These are phyloP conservation scores for Enteromius fasciolatus DNA, from an alignment of 2,797 vertebrate species.

Conservation along the genomic window DNA sequence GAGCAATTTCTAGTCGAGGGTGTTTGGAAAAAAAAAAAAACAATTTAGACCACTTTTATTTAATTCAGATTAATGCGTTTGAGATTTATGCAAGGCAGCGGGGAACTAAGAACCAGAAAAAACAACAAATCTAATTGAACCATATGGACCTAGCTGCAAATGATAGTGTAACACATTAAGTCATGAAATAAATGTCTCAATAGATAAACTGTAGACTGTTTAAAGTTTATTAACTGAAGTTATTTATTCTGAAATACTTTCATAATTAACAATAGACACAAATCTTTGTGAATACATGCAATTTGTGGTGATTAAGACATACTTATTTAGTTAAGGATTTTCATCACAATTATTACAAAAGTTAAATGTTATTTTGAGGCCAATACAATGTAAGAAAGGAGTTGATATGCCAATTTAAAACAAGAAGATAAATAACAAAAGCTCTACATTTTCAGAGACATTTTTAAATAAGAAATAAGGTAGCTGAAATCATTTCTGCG, in stretches of 20 bases:
- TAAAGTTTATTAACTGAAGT: background rate
- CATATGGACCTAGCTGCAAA: conserved; percentile 13
- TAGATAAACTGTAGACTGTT: background rate
- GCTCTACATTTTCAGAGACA: background rate
- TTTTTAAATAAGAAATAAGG: background rate
- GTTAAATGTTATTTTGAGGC: background rate
- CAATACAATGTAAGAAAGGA: background rate
- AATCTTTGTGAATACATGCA: background rate
- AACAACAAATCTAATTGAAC: conserved; percentile 18
- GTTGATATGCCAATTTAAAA: background rate
- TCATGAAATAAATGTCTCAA: conserved; percentile 1
- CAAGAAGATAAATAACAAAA: background rate
- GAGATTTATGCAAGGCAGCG: conserved; percentile 1
- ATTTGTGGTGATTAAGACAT: background rate
- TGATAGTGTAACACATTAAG: background rate
- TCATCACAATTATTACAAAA: background rate
- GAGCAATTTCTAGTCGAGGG: background rate
- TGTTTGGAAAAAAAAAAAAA: background rate
- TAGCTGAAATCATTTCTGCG: background rate
- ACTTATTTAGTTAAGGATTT: background rate
- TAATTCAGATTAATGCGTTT: conserved; percentile 18
- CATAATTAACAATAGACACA: background rate
- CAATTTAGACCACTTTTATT: conserved; percentile 22
- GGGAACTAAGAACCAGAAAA: conserved; percentile 19
- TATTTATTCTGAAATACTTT: conserved; percentile 2